A percentile compares a stretch with the other conserved stretches of the same genome.
Evolutionary conservation across 2,888 invertebrate species (phyloP).

Genomic region (Glyphotaelius pellucidus): DNA sequence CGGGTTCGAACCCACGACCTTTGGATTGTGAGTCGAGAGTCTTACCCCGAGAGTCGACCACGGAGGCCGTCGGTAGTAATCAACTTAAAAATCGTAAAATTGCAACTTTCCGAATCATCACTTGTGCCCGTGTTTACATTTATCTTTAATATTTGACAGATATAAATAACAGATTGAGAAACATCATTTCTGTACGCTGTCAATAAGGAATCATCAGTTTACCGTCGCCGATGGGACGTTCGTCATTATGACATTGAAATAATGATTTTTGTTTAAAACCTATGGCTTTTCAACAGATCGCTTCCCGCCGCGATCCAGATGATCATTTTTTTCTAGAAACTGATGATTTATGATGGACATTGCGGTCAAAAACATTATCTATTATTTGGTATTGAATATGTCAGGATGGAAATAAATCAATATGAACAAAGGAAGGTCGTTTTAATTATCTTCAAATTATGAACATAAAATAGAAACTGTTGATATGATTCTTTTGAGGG

Average conservation of each 20-base stretch:
- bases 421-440: background rate
- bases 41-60: too few species aligned
- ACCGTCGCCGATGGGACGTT: conserved; percentile 45
- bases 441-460: background rate
- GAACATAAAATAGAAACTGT: background rate
- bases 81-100: too few species aligned
- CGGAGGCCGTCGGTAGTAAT: too few species aligned
- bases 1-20: too few species aligned
- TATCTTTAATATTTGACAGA: too few species aligned
- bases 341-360: conserved; percentile 43
- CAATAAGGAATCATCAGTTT: conserved; percentile 58
- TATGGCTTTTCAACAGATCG: conserved; percentile 31
- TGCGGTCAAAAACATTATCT: conserved; percentile 23
- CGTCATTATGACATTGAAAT: conserved; percentile 60
- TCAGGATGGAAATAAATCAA: conserved; percentile 43
- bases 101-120: too few species aligned
- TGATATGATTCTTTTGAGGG: background rate
- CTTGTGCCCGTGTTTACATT: too few species aligned
- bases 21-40: too few species aligned
- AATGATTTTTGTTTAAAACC: conserved; percentile 39
- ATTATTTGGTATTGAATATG: conserved; percentile 27
- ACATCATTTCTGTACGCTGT: conserved; percentile 31
- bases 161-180: background rate
- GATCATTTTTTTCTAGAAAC: conserved; percentile 16
- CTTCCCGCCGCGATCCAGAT: conserved; percentile 11